A percentile compares a stretch with the other conserved stretches of the same genome.
Conservation (phyloP, 2,888 invertebrate genomes). For the Neria commutata region DNA sequence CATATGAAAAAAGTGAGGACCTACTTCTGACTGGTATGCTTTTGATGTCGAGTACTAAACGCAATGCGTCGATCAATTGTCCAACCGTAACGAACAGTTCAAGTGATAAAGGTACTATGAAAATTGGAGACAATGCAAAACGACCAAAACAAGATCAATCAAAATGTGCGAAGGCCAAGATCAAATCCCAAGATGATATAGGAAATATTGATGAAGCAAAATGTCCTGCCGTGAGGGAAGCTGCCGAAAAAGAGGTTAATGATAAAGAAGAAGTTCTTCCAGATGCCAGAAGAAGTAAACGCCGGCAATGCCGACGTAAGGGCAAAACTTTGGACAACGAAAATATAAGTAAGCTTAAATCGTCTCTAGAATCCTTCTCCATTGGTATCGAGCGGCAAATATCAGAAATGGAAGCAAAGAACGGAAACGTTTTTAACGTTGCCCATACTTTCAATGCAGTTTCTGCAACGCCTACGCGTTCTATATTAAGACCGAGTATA, state of each 20-base stretch:
- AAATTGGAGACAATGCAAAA: slow-evolving; percentile 22
- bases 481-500: slow-evolving; percentile 3
- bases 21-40: slow-evolving; percentile 58
- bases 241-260: background rate
- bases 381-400: slow-evolving; percentile 55
- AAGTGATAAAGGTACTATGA: background rate
- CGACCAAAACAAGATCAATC: background rate
- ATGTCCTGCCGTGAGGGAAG: background rate
- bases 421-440: slow-evolving; percentile 22
- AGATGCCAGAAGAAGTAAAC: slow-evolving; percentile 33
- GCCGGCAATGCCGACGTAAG: slow-evolving; percentile 43
- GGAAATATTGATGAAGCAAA: slow-evolving; percentile 12
- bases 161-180: slow-evolving; percentile 14
- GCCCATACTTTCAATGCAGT: slow-evolving; percentile 3
- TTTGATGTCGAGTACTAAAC: slow-evolving; percentile 59
- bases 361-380: slow-evolving; percentile 57
- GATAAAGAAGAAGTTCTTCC: background rate
- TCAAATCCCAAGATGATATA: slow-evolving; percentile 10
- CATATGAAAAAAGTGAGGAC: slow-evolving; percentile 61
- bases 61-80: slow-evolving; percentile 40
- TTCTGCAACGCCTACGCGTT: slow-evolving; percentile 4
- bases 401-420: slow-evolving; percentile 41
- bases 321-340: slow-evolving; percentile 50
- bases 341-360: slow-evolving; percentile 56
- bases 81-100: background rate